phyloP scores from a whole-genome alignment of 53 echinoderm and acorn worm genomes.

The Hippasteria phrygiana region DNA sequence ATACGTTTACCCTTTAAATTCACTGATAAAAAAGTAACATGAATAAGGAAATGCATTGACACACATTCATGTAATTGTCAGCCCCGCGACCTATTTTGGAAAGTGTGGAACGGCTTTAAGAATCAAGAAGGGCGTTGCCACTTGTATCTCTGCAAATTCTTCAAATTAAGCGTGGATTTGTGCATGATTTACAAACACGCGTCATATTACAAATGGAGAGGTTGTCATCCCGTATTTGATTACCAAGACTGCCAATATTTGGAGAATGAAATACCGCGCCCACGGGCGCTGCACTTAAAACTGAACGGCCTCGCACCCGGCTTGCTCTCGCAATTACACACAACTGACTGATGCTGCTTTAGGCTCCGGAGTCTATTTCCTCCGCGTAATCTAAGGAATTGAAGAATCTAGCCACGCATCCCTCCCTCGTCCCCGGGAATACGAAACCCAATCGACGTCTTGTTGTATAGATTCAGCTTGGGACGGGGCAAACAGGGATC shows the following conservation, averaged over 20 bases:
- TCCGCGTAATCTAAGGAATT: constrained; percentile 32
- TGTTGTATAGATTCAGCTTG: constrained; percentile 29
- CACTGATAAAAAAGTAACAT: neutral
- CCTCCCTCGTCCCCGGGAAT: constrained; percentile 1
- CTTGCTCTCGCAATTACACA: constrained; percentile 40
- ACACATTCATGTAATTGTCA: neutral
- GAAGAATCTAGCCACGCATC: constrained; percentile 30
- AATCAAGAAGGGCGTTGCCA: neutral
- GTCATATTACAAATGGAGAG: constrained; percentile 59
- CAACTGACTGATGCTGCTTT: constrained; percentile 4
- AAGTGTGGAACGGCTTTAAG: neutral
- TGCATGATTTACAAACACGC: constrained; percentile 43
- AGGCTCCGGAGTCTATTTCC: constrained; percentile 34
- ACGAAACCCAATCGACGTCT: constrained; percentile 47
- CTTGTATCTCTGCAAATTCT: constrained; percentile 29
- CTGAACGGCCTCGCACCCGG: neutral
- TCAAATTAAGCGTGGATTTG: constrained; percentile 56
- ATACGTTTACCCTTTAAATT: no score
- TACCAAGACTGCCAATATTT: constrained; percentile 60
- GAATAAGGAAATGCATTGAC: neutral
- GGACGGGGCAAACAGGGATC: constrained; percentile 14
- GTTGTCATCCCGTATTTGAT: constrained; percentile 51
- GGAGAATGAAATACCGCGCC: constrained; percentile 53
- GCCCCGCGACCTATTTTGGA: neutral
- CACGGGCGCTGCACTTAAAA: constrained; percentile 50